phyloP scores from a whole-genome alignment of 92 coral and sea anemone species.

The Ricordea florida region DNA sequence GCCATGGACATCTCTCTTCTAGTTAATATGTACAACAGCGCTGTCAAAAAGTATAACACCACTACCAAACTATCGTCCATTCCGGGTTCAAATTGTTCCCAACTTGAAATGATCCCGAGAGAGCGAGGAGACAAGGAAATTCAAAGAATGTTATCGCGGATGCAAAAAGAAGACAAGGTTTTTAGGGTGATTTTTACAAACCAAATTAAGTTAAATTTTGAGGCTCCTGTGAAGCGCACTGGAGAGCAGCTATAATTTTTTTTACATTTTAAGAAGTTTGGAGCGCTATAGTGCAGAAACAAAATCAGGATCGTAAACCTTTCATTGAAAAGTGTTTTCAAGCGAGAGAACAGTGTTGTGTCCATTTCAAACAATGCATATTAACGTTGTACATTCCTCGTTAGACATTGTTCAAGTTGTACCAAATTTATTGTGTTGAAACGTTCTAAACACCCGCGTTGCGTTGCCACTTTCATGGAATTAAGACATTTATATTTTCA shows the following conservation, averaged over 20 bases:
- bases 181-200: slow-evolving; percentile 9
- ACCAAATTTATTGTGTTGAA: too few relatives aligned
- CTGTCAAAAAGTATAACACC: slow-evolving; percentile 4
- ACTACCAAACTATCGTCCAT: too few relatives aligned
- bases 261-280: not conserved
- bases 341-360: too few relatives aligned
- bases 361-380: too few relatives aligned
- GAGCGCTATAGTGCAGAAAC: too few relatives aligned
- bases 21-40: slow-evolving; percentile 1
- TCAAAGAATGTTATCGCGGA: not conserved
- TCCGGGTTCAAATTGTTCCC: not conserved
- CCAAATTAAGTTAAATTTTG: slow-evolving; percentile 1
- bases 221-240: slow-evolving; percentile 1
- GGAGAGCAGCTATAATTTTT: not conserved
- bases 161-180: slow-evolving; percentile 13
- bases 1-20: slow-evolving; percentile 4
- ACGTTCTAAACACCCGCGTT: too few relatives aligned
- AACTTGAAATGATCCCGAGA: slow-evolving; percentile 5
- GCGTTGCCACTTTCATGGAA: too few relatives aligned
- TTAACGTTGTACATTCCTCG: too few relatives aligned
- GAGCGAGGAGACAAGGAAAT: slow-evolving; percentile 5
- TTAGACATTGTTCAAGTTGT: too few relatives aligned
- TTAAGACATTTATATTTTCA: too few relatives aligned
- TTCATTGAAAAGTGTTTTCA: too few relatives aligned
- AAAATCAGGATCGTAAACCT: too few relatives aligned